These are phyloP conservation scores for Leucopsar rothschildi DNA, from an alignment of 2,113 vertebrate genomes.

Conservation along the genomic window DNA sequence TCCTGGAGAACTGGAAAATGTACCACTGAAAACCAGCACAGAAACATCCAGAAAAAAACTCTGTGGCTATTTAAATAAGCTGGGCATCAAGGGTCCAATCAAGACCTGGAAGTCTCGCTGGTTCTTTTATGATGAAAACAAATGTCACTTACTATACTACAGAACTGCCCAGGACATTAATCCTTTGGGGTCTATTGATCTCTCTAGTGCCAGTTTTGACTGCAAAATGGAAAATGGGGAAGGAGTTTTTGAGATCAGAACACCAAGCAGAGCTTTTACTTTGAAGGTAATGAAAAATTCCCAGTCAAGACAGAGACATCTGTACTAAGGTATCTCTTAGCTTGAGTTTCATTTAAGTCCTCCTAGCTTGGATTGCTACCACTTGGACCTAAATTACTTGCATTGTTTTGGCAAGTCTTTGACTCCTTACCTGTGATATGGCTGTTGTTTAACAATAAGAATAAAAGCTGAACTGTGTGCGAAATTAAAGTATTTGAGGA, in stretches of 20 bases:
- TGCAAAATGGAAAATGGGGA: conserved; percentile 80
- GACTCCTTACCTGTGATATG: background rate
- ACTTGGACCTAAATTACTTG: background rate
- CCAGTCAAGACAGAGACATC: background rate
- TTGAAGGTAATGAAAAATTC: conserved; percentile 79
- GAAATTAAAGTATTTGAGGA: background rate
- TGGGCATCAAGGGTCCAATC: conserved; percentile 83
- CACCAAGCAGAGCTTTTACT: conserved; percentile 79
- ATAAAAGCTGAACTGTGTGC: accelerated
- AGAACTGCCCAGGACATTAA: conserved; percentile 85
- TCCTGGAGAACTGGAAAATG: background rate
- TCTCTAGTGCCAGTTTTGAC: conserved; percentile 79
- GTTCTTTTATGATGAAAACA: conserved; percentile 88
- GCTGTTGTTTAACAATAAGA: background rate
- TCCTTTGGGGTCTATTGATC: conserved; percentile 83
- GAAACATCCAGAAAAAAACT: conserved; percentile 69
- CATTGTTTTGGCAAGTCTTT: background rate
- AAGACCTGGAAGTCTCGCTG: conserved; percentile 92
- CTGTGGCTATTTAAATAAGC: conserved; percentile 90
- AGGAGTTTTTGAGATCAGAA: conserved; percentile 90
- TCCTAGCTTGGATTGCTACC: background rate
- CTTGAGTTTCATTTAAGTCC: background rate
- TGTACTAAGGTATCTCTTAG: background rate
- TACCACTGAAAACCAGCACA: background rate
- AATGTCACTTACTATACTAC: conserved; percentile 85